A percentile compares a stretch with the other conserved stretches of the same genome.
Evolutionary conservation across 2,113 vertebrate genomes (phyloP).

Genomic region (Crotophaga sulcirostris): DNA sequence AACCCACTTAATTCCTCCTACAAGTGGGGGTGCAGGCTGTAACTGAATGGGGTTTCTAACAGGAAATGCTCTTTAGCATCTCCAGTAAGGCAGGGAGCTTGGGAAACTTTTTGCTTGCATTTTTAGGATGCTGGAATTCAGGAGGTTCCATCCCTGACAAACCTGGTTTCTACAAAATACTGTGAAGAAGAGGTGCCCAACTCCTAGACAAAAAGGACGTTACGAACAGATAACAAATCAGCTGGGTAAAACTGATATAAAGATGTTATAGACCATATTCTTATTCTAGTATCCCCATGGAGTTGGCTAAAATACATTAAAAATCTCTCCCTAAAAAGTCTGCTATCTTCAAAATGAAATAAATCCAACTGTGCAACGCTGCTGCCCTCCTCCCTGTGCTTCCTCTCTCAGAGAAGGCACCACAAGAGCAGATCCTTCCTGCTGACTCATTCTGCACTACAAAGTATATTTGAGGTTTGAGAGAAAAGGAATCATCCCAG

Average conservation of each 20-base stretch:
- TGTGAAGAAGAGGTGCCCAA: slow-evolving; percentile 58
- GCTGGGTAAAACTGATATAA: neutral
- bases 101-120: slow-evolving; percentile 60
- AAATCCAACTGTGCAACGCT: neutral
- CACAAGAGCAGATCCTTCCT: neutral
- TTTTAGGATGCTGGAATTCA: slow-evolving; percentile 62
- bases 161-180: slow-evolving; percentile 55
- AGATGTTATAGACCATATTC: neutral
- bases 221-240: neutral
- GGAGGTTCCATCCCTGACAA: slow-evolving; percentile 64
- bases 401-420: neutral
- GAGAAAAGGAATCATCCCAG: neutral
- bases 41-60: neutral
- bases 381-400: neutral
- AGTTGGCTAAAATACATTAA: neutral
- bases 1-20: neutral
- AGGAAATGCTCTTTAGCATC: neutral
- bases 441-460: slow-evolving; percentile 3
- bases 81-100: slow-evolving; percentile 60
- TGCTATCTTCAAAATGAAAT: neutral
- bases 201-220: slow-evolving; percentile 37
- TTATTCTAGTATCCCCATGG: neutral
- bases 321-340: neutral
- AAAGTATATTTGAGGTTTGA: neutral
- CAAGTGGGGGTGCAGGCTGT: rapidly evolving